Evolutionary conservation across 1,140 invertebrate species (phyloP), one percentile per base, ranked within the genome.

Genomic region (Calycopis cecrops): DNA sequence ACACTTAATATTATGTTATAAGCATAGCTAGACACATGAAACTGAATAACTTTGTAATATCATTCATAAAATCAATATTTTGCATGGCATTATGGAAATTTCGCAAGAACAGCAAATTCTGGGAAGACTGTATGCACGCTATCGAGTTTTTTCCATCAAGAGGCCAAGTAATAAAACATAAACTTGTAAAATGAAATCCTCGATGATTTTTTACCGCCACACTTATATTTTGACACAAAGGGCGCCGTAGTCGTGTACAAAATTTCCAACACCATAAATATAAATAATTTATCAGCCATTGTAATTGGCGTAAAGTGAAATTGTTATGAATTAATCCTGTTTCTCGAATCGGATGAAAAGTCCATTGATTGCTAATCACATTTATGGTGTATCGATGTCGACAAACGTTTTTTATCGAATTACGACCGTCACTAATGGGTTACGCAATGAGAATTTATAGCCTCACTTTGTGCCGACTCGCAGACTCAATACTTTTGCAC

Each of bases 361-460:
- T 16, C 55, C 55, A 64, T 67, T 67, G 53, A 64, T 64, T 62
- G 59, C 56, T 64, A 62, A 68, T 63, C 52, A 48, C 48, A 44
- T 60, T 64, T 59, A 56, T 64, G 55, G 52, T 42, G 55, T 67
- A 74, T 74, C 72, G 68, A 73, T 74, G 59, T 69, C 59, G 65
- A 65, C 52, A 62, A 56, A 60, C 47, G 44, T 52, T 67, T 71
- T 74, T 74, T 73, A 65, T 65, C 62, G 62, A 67, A 1, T 55
- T 44, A 38, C 18, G 58, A 21, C 59, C 67, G 60, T 71, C 69
- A 69, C 66, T 73, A 69, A 59, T 61, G 55, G 63, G 47, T 56
- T 52, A 54, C 58, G 59, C 55, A 65, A 67, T 60, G 57, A 53
- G 51, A 62, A 62, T 68, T 67, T 65, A 71, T 68, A 56, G 60